Conservation (phyloP, 2,797 vertebrate genomes). For the Sternotherus odoratus region DNA sequence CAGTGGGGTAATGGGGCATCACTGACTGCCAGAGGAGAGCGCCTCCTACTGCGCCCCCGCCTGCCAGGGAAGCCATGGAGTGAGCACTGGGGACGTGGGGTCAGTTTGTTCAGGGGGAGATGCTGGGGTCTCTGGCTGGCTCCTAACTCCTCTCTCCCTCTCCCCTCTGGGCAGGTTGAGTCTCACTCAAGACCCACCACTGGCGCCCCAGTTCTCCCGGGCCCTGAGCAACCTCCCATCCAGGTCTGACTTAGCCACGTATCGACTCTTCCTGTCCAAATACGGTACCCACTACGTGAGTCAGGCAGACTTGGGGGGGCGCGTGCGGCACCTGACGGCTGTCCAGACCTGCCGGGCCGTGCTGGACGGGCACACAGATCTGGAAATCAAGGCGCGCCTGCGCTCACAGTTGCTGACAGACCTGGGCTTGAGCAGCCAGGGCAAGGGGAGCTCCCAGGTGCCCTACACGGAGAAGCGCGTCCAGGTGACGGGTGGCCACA, state of each 20-base stretch:
- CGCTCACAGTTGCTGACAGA: too few relatives aligned
- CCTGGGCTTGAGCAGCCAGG: neutral
- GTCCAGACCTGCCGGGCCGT: slow-evolving; percentile 76
- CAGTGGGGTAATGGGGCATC: neutral
- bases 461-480: slow-evolving; percentile 84
- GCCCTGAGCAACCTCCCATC: neutral
- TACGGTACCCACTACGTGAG: too few relatives aligned
- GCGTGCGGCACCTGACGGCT: neutral
- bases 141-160: too few relatives aligned
- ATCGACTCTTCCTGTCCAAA: neutral
- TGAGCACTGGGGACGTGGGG: neutral
- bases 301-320: too few relatives aligned
- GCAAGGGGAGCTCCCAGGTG: slow-evolving; percentile 81
- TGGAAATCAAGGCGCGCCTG: slow-evolving; percentile 82
- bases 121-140: too few relatives aligned
- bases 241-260: neutral
- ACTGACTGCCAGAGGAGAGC: neutral
- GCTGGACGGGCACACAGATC: slow-evolving; percentile 81
- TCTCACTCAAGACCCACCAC: neutral
- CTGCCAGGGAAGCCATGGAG: neutral
- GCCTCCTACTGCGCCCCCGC: too few relatives aligned
- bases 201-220: neutral
- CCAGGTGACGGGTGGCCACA: slow-evolving; percentile 80
- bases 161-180: too few relatives aligned
- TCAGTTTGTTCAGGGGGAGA: too few relatives aligned